Base-by-base conservation (phyloP, 2,888 invertebrate genomes). In the Torymus tubicola region DNA sequence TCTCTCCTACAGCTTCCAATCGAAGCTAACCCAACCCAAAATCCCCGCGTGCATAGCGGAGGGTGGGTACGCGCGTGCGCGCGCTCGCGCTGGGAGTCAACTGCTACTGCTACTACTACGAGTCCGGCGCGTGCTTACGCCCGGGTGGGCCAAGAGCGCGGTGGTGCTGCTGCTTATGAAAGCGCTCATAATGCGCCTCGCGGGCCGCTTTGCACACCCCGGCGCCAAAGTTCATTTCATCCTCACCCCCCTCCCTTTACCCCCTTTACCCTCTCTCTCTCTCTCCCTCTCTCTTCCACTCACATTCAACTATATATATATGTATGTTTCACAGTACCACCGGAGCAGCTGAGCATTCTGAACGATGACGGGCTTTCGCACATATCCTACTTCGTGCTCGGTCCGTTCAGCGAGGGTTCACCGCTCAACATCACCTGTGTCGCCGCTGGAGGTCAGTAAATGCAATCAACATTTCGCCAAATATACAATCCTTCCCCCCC, bases 401-500 rank as follows among this genome's bases (percentile, higher is more conserved):
- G 97, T 11, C 96, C 97, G 12, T 97, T 96, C 92, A 96, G 95
- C 90, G 95, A 97, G 90, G 97, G 96, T 68, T 94, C 95, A 80
- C 94, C 95, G 55, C 93, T 97, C 82, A 94, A 95, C 89, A 95
- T 97, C 84, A 95, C 95, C 85, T 97, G 97, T 91, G 96, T 96
- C 85, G 95, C 96, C 82, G 94, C 94, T 86, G 96, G 96, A 92
- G 97, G 97, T 96, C 93, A 93, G 93, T 81, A 75, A 52, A 77
- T 69, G 58, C 64, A 67, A 78, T 81, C 58, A 70, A 70, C 78
- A 76, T 53, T 75, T 69, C 14, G 50, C 58, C 63, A 72, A 68
- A 58, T 68, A 72, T 69, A 57, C 70, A 63, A 57, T 64, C 57
- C 50, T 50, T 2, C 0, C 21, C 13, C 18, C 0, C 21, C 13